A percentile compares a stretch with the other conserved stretches of the same genome.
phyloP scores from a whole-genome alignment of 2,113 vertebrate genomes.

The Taurulus bubalis region DNA sequence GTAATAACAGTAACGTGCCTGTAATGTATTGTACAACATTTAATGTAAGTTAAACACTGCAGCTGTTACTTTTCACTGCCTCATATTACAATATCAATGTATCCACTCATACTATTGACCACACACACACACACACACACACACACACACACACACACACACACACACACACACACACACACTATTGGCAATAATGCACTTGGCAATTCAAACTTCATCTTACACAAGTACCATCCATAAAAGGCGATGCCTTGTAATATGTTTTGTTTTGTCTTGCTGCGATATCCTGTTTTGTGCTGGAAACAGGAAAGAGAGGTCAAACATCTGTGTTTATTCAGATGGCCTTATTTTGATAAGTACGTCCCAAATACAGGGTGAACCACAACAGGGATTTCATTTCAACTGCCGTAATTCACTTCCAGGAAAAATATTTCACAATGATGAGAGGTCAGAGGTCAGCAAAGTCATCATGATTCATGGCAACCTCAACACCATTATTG shows the following conservation, averaged over 20 bases:
- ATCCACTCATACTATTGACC: conserved; percentile 38
- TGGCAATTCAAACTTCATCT: conserved; percentile 50
- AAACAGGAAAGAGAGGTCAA: conserved; percentile 19
- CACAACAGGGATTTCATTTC: conserved; percentile 33
- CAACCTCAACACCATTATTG: conserved; percentile 52
- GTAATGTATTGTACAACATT: conserved; percentile 65
- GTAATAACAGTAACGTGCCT: conserved; percentile 51
- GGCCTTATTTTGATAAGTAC: conserved; percentile 16
- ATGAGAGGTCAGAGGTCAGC: conserved; percentile 26
- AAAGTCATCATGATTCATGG: conserved; percentile 40
- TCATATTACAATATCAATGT: conserved; percentile 42
- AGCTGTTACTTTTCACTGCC: conserved; percentile 38
- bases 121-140: conserved; percentile 38
- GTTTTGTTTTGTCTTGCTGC: conserved; percentile 17
- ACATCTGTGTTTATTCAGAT: conserved; percentile 38
- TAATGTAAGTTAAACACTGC: conserved; percentile 55
- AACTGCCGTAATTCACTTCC: conserved; percentile 21
- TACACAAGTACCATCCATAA: conserved; percentile 44
- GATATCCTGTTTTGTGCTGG: conserved; percentile 8
- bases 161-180: conserved; percentile 34
- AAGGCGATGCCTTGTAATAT: conserved; percentile 25
- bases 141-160: conserved; percentile 34
- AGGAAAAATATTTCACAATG: conserved; percentile 16
- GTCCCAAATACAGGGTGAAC: conserved; percentile 15
- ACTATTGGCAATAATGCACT: conserved; percentile 55